phyloP scores from a whole-genome alignment of 1,140 invertebrate genomes.

The Diprion similis region DNA sequence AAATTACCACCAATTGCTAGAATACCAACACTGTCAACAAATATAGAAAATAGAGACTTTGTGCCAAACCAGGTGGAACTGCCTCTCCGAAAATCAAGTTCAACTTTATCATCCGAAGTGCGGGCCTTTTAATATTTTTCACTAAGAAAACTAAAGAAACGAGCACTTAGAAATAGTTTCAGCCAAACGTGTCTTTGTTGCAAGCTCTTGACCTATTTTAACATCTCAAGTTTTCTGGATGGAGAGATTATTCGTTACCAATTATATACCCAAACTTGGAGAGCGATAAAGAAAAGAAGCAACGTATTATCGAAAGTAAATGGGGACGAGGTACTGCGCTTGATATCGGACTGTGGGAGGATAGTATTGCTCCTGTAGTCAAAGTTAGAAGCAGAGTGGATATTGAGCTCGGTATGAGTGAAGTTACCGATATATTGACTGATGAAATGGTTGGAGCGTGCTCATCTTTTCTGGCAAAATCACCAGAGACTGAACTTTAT shows the following conservation, averaged over 20 bases:
- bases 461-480: constrained; percentile 36
- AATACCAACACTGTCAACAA: no score
- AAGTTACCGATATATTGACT: constrained; percentile 36
- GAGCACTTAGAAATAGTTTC: neutral
- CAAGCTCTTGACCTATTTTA: neutral
- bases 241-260: neutral
- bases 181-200: neutral
- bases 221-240: neutral
- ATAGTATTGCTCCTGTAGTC: constrained; percentile 31
- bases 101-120: no score
- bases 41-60: no score
- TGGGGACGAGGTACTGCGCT: constrained; percentile 37
- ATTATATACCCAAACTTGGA: neutral
- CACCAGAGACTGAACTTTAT: constrained; percentile 35
- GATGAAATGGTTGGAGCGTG: constrained; percentile 38
- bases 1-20: no score
- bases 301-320: constrained; percentile 26
- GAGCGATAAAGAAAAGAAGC: constrained; percentile 17
- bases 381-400: constrained; percentile 28
- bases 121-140: neutral
- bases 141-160: neutral
- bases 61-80: no score
- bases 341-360: constrained; percentile 37
- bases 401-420: constrained; percentile 24
- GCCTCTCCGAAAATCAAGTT: no score